Percentiles rank a stretch among this genome's conserved stretches.
These are phyloP conservation scores for Caenorhabditis sp. DNA, from an alignment of 2,888 invertebrate genomes.

Conservation along the genomic window DNA sequence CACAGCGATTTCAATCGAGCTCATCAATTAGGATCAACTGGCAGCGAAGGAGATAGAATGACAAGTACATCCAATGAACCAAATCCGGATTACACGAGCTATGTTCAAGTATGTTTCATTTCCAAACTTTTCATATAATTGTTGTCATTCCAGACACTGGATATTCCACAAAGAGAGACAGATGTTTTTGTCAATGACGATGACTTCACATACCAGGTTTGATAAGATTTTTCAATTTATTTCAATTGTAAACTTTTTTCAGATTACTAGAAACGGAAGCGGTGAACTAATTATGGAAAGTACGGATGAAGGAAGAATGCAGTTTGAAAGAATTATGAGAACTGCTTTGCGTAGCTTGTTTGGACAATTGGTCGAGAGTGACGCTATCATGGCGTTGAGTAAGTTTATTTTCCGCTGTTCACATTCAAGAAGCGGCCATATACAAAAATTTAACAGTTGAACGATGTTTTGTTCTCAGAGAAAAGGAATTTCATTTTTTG, in stretches of 20 bases:
- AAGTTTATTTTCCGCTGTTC: conserved; percentile 3
- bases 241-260: not conserved
- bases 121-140: too few relatives aligned
- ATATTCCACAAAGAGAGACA: conserved; percentile 3
- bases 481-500: too few relatives aligned
- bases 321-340: conserved; percentile 10
- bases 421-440: too few relatives aligned
- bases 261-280: not conserved
- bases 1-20: conserved; percentile 23
- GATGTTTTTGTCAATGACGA: conserved; percentile 3
- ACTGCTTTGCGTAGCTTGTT: conserved; percentile 18
- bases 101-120: conserved; percentile 5
- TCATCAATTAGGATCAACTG: not conserved
- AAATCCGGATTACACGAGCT: conserved; percentile 10
- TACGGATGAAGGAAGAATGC: not conserved
- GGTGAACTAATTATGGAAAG: conserved; percentile 15
- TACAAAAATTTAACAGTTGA: not conserved
- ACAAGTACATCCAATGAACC: conserved; percentile 16
- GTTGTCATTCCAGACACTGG: conserved; percentile 3
- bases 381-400: conserved; percentile 19
- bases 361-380: conserved; percentile 19
- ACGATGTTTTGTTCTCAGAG: not conserved
- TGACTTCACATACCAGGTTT: conserved; percentile 20
- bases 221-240: not conserved
- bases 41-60: not conserved